Evolutionary conservation across 2,113 vertebrate genomes (phyloP).

Genomic region (Pristiophorus japonicus): DNA sequence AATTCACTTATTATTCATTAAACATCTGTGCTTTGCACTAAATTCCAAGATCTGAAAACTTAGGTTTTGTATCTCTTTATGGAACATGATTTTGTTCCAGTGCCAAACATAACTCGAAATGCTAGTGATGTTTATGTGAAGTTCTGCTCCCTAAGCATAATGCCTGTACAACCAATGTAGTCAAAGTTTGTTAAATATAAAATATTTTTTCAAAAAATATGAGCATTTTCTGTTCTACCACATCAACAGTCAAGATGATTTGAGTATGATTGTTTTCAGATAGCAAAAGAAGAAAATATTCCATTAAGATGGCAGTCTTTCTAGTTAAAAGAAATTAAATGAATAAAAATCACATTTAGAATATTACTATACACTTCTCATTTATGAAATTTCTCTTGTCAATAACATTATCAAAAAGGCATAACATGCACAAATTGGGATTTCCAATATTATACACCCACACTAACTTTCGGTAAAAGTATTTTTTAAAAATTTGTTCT

Average conservation of each 20-base stretch:
- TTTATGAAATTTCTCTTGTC: neutral
- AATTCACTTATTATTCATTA: slow-evolving; percentile 34
- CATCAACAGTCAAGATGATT: neutral
- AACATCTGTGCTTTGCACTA: neutral
- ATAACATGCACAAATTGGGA: neutral
- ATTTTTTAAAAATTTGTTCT: too few species aligned
- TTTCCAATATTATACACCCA: neutral
- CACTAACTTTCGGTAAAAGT: neutral
- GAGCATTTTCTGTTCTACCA: neutral
- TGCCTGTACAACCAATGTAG: neutral
- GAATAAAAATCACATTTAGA: neutral
- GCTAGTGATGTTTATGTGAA: neutral
- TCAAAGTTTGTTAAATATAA: neutral
- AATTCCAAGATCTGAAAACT: slow-evolving; percentile 9
- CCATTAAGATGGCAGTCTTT: neutral
- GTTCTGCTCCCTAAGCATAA: neutral
- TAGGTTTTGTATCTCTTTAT: neutral
- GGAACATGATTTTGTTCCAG: neutral
- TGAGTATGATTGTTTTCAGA: neutral
- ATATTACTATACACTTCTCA: neutral
- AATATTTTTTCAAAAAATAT: neutral
- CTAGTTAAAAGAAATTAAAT: neutral
- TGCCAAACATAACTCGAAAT: neutral
- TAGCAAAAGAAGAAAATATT: neutral
- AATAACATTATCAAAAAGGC: neutral